phyloP scores from a whole-genome alignment of 2,113 vertebrate genomes.

The Notarius lentiginosus region DNA sequence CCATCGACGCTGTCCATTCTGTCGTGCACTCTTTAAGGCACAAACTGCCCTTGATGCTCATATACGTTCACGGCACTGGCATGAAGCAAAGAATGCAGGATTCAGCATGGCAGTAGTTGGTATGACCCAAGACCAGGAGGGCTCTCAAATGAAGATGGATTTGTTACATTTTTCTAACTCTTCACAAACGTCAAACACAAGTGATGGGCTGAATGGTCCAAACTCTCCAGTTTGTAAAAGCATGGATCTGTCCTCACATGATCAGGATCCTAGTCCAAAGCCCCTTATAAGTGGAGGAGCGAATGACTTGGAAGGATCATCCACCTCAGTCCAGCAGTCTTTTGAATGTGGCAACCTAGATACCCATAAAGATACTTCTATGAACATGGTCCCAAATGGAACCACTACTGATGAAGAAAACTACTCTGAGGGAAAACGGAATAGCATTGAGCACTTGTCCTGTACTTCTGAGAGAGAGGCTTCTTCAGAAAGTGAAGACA shows the following conservation, averaged over 20 bases:
- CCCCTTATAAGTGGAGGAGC: slow-evolving; percentile 82
- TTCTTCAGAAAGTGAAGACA: slow-evolving; percentile 81
- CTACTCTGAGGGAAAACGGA: slow-evolving; percentile 78
- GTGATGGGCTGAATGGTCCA: slow-evolving; percentile 76
- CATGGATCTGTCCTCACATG: slow-evolving; percentile 77
- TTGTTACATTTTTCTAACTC: slow-evolving; percentile 77
- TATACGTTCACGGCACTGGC: slow-evolving; percentile 96
- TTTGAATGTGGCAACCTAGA: slow-evolving; percentile 85
- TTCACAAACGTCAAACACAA: slow-evolving; percentile 73
- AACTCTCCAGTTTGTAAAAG: slow-evolving; percentile 77
- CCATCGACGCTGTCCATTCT: slow-evolving; percentile 94
- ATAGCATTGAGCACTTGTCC: slow-evolving; percentile 76
- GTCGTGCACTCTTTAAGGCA: slow-evolving; percentile 96
- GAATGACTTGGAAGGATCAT: slow-evolving; percentile 83
- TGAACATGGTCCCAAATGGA: slow-evolving; percentile 81
- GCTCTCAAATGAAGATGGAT: slow-evolving; percentile 73
- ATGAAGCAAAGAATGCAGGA: slow-evolving; percentile 92
- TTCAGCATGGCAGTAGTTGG: slow-evolving; percentile 86
- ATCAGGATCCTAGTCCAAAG: slow-evolving; percentile 79
- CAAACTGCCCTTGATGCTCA: slow-evolving; percentile 97
- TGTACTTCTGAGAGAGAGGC: slow-evolving; percentile 79
- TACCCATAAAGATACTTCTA: slow-evolving; percentile 81
- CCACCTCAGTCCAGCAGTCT: slow-evolving; percentile 79
- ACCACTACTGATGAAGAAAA: slow-evolving; percentile 85
- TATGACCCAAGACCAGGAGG: slow-evolving; percentile 81